Conservation (phyloP, 1,140 invertebrate species). For the Ridgeia piscesae region DNA sequence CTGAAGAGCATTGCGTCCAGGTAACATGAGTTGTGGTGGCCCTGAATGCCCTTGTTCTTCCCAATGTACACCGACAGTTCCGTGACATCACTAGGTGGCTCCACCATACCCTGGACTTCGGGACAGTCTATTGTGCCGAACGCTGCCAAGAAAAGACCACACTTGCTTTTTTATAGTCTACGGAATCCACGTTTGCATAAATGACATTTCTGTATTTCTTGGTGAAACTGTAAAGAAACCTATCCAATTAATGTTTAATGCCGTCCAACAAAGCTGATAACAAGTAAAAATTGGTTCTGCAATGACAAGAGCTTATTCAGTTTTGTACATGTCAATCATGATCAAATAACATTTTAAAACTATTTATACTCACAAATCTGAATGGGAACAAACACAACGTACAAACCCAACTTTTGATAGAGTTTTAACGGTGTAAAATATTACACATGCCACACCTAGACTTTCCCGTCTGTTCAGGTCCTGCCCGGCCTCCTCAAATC, state of each 20-base stretch:
- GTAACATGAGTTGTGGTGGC: conserved; percentile 97
- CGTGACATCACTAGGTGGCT: conserved; percentile 56
- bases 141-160: conserved; percentile 30
- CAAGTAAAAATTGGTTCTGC: too few species aligned
- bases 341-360: too few species aligned
- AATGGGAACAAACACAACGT: too few species aligned
- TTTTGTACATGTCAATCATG: too few species aligned
- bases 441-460: conserved; percentile 6
- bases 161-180: not conserved
- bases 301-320: too few species aligned
- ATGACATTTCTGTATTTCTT: too few species aligned
- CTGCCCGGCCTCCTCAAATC: conserved; percentile 67
- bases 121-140: conserved; percentile 73
- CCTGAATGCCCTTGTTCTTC: conserved; percentile 80
- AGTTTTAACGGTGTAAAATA: not conserved
- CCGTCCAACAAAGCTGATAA: too few species aligned
- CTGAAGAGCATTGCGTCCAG: conserved; percentile 93
- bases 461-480: not conserved
- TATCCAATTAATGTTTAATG: too few species aligned
- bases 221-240: too few species aligned
- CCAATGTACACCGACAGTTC: conserved; percentile 43
- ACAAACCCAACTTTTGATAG: too few species aligned
- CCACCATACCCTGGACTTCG: conserved; percentile 74
- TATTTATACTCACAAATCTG: too few species aligned
- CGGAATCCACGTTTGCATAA: not conserved